Evolutionary conservation across 1,140 invertebrate species (phyloP).

Genomic region (Drosophila prosaltans): DNA sequence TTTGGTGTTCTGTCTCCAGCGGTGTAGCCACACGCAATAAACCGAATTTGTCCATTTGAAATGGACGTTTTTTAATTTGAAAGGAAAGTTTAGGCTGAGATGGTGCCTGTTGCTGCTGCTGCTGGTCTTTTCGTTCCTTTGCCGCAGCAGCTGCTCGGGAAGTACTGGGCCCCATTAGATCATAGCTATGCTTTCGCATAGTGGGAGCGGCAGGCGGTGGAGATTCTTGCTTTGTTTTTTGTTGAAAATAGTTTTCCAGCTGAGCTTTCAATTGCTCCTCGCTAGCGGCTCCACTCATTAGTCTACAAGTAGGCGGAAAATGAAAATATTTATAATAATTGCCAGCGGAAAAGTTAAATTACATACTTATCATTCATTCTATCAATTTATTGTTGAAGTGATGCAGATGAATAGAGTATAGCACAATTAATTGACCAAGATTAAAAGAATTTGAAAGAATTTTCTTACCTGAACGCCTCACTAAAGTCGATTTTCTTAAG

Average conservation of each 20-base stretch:
- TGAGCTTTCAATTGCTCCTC: conserved; percentile 52
- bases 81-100: conserved; percentile 61
- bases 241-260: conserved; percentile 42
- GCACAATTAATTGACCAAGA: neutral
- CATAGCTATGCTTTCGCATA: conserved; percentile 18
- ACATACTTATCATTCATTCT: conserved; percentile 48
- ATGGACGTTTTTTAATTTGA: conserved; percentile 79
- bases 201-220: conserved; percentile 43
- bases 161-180: conserved; percentile 53
- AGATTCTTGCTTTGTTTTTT: conserved; percentile 32
- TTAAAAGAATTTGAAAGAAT: neutral
- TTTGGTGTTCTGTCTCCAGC: conserved; percentile 30
- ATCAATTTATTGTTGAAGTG: conserved; percentile 8
- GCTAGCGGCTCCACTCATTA: conserved; percentile 43
- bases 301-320: conserved; percentile 45
- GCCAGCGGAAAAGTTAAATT: neutral
- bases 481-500: conserved; percentile 86
- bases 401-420: conserved; percentile 1
- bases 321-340: neutral
- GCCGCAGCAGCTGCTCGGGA: conserved; percentile 45
- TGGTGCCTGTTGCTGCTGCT: conserved; percentile 21
- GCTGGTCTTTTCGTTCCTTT: conserved; percentile 13
- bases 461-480: conserved; percentile 86
- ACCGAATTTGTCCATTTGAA: conserved; percentile 88
- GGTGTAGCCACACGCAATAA: conserved; percentile 86